Evolutionary conservation across 2,888 invertebrate genomes (phyloP).

Genomic region (Belgica antarctica): DNA sequence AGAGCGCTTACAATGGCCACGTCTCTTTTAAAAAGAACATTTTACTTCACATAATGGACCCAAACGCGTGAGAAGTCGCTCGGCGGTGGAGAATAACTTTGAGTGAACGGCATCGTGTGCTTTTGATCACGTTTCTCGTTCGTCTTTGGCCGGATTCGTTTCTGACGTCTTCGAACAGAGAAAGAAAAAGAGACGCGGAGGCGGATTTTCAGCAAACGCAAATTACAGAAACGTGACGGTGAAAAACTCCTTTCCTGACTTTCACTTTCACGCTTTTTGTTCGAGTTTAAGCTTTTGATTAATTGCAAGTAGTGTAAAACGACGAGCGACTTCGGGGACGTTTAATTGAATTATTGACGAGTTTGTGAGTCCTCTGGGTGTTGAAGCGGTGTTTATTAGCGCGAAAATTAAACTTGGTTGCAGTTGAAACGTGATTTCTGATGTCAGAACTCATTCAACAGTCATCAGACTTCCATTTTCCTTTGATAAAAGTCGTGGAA

Average conservation of each 20-base stretch:
- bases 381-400: too few species aligned
- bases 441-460: too few species aligned
- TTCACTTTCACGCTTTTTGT: background rate
- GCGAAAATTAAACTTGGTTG: too few species aligned
- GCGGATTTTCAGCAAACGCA: background rate
- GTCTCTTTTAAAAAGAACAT: background rate
- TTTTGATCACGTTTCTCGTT: background rate
- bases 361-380: too few species aligned
- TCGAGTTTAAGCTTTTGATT: background rate
- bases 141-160: slow-evolving; percentile 13
- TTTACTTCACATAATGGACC: slow-evolving; percentile 15
- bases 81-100: background rate
- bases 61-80: background rate
- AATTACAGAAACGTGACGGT: slow-evolving; percentile 4
- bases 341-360: background rate
- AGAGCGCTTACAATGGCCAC: background rate
- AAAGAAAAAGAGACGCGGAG: background rate
- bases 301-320: background rate
- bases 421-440: too few species aligned
- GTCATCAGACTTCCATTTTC: too few species aligned
- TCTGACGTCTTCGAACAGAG: background rate
- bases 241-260: background rate
- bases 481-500: too few species aligned
- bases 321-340: slow-evolving; percentile 11
- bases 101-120: background rate